Conservation (phyloP, 2,888 invertebrate genomes). For the Xestoiulus laeticollis region DNA sequence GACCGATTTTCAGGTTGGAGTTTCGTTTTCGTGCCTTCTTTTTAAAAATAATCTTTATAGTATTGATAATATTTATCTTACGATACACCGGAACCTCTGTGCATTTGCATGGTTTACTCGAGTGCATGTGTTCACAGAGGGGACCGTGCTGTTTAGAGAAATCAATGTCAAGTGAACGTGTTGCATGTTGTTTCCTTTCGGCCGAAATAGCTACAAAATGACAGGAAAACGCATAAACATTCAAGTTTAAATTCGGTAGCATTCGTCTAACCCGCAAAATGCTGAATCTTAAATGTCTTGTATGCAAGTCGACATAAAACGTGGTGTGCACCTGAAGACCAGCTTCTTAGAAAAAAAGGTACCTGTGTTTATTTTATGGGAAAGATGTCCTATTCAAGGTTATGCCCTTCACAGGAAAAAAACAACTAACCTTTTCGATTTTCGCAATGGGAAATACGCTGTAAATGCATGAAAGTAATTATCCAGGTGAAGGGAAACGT, state of each 20-base stretch:
- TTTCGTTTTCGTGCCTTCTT: neutral
- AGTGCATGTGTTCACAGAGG: neutral
- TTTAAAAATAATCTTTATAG: neutral
- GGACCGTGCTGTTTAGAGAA: neutral
- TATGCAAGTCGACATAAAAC: neutral
- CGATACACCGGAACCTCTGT: neutral
- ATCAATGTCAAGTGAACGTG: neutral
- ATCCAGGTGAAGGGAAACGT: constrained; percentile 31
- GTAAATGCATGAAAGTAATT: neutral
- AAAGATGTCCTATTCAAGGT: constrained; percentile 7
- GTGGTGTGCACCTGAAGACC: neutral
- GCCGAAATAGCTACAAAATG: neutral
- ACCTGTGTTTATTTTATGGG: constrained; percentile 41
- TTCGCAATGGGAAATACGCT: neutral
- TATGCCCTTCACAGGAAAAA: neutral
- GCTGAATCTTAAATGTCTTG: neutral
- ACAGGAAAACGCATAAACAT: neutral
- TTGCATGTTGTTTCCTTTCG: neutral
- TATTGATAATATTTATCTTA: constrained; percentile 6
- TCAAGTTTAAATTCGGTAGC: neutral
- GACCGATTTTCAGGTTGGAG: neutral
- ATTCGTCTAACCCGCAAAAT: neutral
- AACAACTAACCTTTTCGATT: neutral
- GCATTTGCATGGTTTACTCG: neutral
- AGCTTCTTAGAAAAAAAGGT: neutral